Base-by-base conservation (phyloP, 2,888 invertebrate species). In the Hesperia comma region DNA sequence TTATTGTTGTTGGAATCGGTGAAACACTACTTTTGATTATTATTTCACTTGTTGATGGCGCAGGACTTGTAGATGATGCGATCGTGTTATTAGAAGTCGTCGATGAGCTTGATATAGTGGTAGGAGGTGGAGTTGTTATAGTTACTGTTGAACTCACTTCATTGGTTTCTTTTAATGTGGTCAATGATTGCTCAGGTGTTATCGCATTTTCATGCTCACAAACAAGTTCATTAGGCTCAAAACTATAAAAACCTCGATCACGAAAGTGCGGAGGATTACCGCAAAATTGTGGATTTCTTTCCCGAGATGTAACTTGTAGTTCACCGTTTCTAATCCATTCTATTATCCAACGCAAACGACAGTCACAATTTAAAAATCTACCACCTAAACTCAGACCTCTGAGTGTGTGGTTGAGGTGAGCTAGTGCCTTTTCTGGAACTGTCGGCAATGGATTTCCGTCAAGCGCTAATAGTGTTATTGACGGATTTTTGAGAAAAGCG, bases 281-380 rank as follows among this genome's bases (percentile, higher is more conserved):
- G 80, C 98, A 98, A 86, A 98, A 98, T 85, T 98, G 98, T 7
- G 98, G 98, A 85, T 97, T 97, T 76, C 97, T 94, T 86, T 98
- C 98, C 53, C 98, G 94, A 71, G 98, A 98, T 12, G 98, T 98
- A 19, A 98, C 98, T 94, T 98, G 98, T 49, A 98, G 93, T 82
- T 98, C 98, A 14, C 96, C 96, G 72, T 95, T 95, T 62, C 95
- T 94, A 75, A 98, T 97, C 98, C 98, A 98, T 80, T 98, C 96
- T 69, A 97, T 95, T 68, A 98, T 96, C 98, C 98, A 98, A 8
- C 95, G 94, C 57, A 98, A 86, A 68, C 96, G 95, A 84, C 98
- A 98, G 82, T 98, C 98, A 80, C 98, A 98, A 74, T 96, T 96
- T 37, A 98, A 91, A 82, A 97, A 97, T 70, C 97, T 93, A 5